Conservation (phyloP, 2,113 vertebrate species). For the Ochotona princeps region DNA sequence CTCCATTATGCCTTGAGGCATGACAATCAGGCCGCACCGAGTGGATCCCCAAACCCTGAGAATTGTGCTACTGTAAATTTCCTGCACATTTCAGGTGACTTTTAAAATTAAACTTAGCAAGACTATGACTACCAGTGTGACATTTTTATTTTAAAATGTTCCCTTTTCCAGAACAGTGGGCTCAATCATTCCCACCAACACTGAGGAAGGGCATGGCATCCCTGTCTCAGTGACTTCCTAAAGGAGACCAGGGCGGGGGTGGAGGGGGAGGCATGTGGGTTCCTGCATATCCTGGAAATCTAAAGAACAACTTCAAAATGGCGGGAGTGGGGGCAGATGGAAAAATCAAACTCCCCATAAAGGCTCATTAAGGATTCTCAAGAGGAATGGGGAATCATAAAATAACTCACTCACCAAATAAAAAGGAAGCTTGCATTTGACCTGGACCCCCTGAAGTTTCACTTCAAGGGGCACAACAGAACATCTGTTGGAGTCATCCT, state of each 20-base stretch:
- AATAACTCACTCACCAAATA: conserved; percentile 75
- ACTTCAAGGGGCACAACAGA: conserved; percentile 74
- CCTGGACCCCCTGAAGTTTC: conserved; percentile 51
- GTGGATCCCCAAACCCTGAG: neutral
- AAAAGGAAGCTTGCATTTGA: conserved; percentile 71
- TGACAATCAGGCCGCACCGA: neutral
- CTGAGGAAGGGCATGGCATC: neutral
- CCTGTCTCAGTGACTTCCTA: neutral
- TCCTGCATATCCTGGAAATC: conserved; percentile 51
- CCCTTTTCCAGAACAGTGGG: neutral
- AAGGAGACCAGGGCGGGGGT: neutral
- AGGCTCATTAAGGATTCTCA: conserved; percentile 69
- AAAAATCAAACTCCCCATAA: conserved; percentile 66
- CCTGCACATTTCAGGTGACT: conserved; percentile 12
- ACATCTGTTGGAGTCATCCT: conserved; percentile 77
- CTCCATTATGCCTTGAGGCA: fast-evolving
- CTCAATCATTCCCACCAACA: neutral
- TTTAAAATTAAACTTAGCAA: conserved; percentile 37
- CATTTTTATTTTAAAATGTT: neutral
- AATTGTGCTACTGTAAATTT: neutral
- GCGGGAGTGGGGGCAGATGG: conserved; percentile 61
- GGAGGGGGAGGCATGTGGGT: neutral
- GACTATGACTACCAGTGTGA: neutral
- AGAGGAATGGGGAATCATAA: conserved; percentile 74
- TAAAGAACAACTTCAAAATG: conserved; percentile 64